Conservation (phyloP, 92 coral and sea anemone species). For the Scolanthus callimorphus region DNA sequence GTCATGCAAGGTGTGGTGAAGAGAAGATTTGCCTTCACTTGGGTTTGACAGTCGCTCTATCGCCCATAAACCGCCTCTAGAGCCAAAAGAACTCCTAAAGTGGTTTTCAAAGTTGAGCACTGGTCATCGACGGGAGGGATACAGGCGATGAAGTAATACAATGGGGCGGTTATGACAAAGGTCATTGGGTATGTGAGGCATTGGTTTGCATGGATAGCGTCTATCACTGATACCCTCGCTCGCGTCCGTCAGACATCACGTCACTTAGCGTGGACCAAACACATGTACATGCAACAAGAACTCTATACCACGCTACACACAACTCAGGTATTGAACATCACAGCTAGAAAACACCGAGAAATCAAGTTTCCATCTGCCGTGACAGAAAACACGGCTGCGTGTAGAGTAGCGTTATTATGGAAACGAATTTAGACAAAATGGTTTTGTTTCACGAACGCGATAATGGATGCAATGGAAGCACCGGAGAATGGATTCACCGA, state of each 20-base stretch:
- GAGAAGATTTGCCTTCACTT: no score
- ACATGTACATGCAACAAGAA: neutral
- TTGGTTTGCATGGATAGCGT: neutral
- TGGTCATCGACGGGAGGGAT: no score
- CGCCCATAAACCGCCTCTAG: no score
- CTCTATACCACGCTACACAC: neutral
- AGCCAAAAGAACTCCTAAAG: no score
- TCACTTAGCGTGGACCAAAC: neutral
- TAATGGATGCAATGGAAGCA: conserved; percentile 19
- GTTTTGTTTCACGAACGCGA: conserved; percentile 30
- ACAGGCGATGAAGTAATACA: no score
- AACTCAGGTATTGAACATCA: neutral
- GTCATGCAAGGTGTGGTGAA: conserved; percentile 1
- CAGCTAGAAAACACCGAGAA: no score
- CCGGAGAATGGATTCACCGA: conserved; percentile 74
- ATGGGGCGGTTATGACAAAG: conserved; percentile 5
- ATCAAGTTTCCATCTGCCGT: no score
- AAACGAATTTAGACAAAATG: conserved; percentile 39
- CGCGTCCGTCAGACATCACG: neutral
- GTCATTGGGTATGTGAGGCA: neutral
- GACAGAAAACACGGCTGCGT: conserved; percentile 7
- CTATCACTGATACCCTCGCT: neutral
- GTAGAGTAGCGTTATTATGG: conserved; percentile 5
- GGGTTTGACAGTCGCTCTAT: no score
- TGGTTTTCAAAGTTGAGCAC: no score